A percentile compares a stretch with the other conserved stretches of the same genome.
phyloP scores from a whole-genome alignment of 2,888 invertebrate genomes.

The Xanthostigma xanthostigma region DNA sequence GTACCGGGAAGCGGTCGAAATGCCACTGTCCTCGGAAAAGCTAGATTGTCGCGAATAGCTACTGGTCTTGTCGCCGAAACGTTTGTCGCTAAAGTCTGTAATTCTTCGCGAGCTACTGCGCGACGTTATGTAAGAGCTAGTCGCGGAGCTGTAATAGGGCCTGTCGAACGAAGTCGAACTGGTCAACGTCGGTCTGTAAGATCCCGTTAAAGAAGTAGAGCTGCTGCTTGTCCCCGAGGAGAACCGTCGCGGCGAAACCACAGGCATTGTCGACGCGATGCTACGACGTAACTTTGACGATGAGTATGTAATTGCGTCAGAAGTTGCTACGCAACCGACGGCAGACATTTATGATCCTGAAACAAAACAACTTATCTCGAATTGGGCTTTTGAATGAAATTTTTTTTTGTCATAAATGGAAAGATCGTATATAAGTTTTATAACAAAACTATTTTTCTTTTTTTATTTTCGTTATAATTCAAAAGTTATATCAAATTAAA shows the following conservation, averaged over 20 bases:
- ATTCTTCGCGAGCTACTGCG: slow-evolving; percentile 22
- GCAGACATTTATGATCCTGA: slow-evolving; percentile 1
- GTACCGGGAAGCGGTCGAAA: slow-evolving; percentile 24
- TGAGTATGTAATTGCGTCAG: neutral
- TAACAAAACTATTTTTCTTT: no score
- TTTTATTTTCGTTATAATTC: no score
- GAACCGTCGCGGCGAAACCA: slow-evolving; percentile 39
- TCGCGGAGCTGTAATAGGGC: slow-evolving; percentile 33
- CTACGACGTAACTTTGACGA: neutral
- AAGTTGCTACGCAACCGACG: neutral
- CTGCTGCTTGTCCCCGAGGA: slow-evolving; percentile 27
- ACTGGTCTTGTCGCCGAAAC: slow-evolving; percentile 26
- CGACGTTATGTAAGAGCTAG: slow-evolving; percentile 28
- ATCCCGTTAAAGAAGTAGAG: slow-evolving; percentile 25
- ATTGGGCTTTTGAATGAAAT: no score
- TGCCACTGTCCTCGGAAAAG: slow-evolving; percentile 33
- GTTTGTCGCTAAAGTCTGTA: slow-evolving; percentile 26
- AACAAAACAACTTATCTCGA: neutral
- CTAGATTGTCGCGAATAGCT: slow-evolving; percentile 29
- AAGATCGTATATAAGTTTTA: no score
- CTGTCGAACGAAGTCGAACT: slow-evolving; percentile 36
- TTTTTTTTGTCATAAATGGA: no score
- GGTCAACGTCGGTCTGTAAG: slow-evolving; percentile 31
- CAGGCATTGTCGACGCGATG: slow-evolving; percentile 33
- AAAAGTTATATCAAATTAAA: no score